Percentiles rank a stretch among this genome's conserved stretches.
phyloP scores from a whole-genome alignment of 2,888 invertebrate species.

The Myopa testacea region DNA sequence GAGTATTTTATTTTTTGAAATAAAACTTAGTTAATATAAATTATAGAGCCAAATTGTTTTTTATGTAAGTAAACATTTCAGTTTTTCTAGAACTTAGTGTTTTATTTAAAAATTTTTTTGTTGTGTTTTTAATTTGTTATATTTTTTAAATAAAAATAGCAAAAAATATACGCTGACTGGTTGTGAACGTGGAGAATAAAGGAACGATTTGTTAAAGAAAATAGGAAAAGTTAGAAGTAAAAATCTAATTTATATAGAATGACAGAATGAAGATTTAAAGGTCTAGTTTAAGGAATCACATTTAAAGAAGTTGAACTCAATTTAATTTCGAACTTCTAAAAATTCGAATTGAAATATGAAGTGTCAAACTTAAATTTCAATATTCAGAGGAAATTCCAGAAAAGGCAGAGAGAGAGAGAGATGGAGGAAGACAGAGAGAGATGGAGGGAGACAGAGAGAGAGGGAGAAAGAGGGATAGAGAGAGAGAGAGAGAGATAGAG shows the following conservation, averaged over 20 bases:
- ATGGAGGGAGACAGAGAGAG: constrained; percentile 29
- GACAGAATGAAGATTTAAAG: no score
- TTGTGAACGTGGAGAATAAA: constrained; percentile 39
- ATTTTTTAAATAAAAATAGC: constrained; percentile 49
- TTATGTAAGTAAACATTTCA: no score
- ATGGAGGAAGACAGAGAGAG: constrained; percentile 18
- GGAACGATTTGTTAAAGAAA: constrained; percentile 1
- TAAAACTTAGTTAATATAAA: no score
- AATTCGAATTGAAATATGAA: neutral
- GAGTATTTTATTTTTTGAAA: no score
- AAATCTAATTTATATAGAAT: constrained; percentile 15
- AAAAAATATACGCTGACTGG: constrained; percentile 64
- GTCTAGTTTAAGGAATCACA: neutral
- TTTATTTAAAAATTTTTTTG: no score
- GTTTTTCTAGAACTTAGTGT: no score
- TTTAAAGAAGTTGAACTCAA: neutral
- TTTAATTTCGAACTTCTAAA: neutral
- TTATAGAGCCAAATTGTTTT: no score
- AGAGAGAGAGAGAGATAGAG: constrained; percentile 17
- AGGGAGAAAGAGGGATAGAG: constrained; percentile 22
- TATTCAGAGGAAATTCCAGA: constrained; percentile 1
- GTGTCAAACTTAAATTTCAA: neutral
- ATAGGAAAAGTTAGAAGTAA: constrained; percentile 11
- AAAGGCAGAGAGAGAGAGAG: constrained; percentile 18
- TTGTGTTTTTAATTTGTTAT: no score